phyloP scores from a whole-genome alignment of 2,888 invertebrate genomes.

The Zygaena filipendulae region DNA sequence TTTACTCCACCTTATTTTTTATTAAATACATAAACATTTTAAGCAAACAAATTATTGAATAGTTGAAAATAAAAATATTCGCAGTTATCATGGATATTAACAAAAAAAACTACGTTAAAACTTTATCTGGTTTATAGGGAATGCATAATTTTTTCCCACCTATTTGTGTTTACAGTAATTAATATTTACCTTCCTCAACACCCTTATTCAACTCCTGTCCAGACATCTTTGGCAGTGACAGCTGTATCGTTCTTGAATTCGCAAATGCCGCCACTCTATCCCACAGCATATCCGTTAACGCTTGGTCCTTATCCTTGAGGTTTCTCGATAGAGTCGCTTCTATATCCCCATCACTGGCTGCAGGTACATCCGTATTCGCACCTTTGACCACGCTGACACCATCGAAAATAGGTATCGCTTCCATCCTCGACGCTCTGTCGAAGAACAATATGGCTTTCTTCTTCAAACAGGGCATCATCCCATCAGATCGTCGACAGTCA shows the following conservation, averaged over 20 bases:
- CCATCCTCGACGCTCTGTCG: conserved; percentile 79
- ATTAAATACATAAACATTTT: too few species aligned
- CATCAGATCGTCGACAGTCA: conserved; percentile 78
- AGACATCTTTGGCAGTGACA: conserved; percentile 78
- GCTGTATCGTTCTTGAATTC: conserved; percentile 79
- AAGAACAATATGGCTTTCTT: conserved; percentile 84
- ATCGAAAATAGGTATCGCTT: conserved; percentile 68
- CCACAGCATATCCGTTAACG: conserved; percentile 75
- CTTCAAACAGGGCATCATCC: conserved; percentile 80
- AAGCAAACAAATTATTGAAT: too few species aligned
- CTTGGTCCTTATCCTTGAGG: conserved; percentile 73
- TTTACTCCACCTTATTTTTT: too few species aligned
- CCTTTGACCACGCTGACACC: conserved; percentile 75
- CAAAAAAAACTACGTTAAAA: too few species aligned
- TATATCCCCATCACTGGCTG: conserved; percentile 74
- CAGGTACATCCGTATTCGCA: conserved; percentile 45
- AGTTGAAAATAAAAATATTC: too few species aligned
- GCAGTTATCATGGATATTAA: too few species aligned
- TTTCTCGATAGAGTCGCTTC: conserved; percentile 76
- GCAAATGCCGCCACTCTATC: conserved; percentile 77
- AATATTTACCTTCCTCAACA: conserved; percentile 78
- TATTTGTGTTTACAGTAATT: too few species aligned
- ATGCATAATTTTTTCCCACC: too few species aligned
- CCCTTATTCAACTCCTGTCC: conserved; percentile 75
- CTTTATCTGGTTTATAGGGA: too few species aligned